These are phyloP conservation scores for Antitype chi DNA, from an alignment of 2,888 invertebrate species.

Conservation along the genomic window DNA sequence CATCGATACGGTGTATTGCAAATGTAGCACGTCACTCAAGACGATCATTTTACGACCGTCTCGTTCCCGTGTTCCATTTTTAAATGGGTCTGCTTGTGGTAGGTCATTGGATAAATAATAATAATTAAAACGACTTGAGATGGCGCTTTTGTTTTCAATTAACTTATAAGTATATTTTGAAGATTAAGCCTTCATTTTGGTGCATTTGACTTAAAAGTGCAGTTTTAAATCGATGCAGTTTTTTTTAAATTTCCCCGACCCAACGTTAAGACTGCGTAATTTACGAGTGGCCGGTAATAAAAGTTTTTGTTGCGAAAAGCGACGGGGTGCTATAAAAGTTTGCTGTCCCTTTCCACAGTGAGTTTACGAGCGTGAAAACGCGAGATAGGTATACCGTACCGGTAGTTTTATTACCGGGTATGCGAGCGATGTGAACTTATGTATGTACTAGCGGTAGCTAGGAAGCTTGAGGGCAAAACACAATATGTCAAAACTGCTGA, in stretches of 20 bases:
- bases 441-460: conserved; percentile 59
- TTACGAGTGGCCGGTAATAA: conserved; percentile 88
- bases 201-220: conserved; percentile 27
- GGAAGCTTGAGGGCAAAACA: conserved; percentile 63
- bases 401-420: conserved; percentile 84
- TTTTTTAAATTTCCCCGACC: conserved; percentile 74
- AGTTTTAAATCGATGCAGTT: conserved; percentile 68
- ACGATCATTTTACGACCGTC: conserved; percentile 86
- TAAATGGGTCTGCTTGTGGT: conserved; percentile 87
- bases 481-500: conserved; percentile 60
- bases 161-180: not conserved
- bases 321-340: conserved; percentile 83
- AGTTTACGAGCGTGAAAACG: conserved; percentile 86
- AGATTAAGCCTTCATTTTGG: conserved; percentile 6
- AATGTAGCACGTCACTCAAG: conserved; percentile 75
- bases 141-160: not conserved
- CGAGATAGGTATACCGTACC: conserved; percentile 85
- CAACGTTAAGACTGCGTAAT: conserved; percentile 83
- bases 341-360: conserved; percentile 80
- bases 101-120: conserved; percentile 83
- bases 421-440: conserved; percentile 75
- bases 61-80: conserved; percentile 87
- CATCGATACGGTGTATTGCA: conserved; percentile 62
- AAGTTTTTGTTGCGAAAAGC: conserved; percentile 89
- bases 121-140: conserved; percentile 38